Evolutionary conservation across 2,113 vertebrate species (phyloP), one percentile per base, ranked within the genome.

Genomic region (Oncorhynchus nerka): DNA sequence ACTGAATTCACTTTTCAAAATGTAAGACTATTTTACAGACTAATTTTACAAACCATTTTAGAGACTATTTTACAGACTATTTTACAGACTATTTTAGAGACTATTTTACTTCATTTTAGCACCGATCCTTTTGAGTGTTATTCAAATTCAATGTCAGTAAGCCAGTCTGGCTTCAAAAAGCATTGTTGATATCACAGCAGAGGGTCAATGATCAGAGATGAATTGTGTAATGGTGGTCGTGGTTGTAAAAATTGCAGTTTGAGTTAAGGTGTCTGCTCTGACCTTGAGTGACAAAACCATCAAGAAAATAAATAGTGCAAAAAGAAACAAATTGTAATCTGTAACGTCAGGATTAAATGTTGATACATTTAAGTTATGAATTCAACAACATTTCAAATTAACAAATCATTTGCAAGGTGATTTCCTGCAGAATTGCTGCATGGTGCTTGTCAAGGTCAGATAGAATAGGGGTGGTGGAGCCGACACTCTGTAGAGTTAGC

Each of bases 361-460:
- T 49, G 22, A 28, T 16, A 55, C 5, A 7, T n/a, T 3, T 68
- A 8, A 4, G 32, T n/a, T 45, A 45, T 68, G 8, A 20, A 70
- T 49, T 34, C 16, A 73, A 75, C 2, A 48, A n/a, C 0, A 20
- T 34, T 34, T 19, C 12, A 20, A 59, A 20, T 32, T 6, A n/a
- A 51, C 26, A 12, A 45, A 7, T 51, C 62, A 66, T 45, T 45
- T 1, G 55, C 39, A 45, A 45, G 39, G 39, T 45, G 39, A 45
- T 45, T 45, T 45, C 70, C 70, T n/a, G 62, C n/a, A 34, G 65
- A 16, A 13, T 1, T 34, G 11, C 19, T 45, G 1, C 30, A 55
- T 69, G 24, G 16, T 68, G 16, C 61, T 79, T 45, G 9, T 88
- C 83, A 88, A 92, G 89, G 88, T 93, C 91, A 90, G 76, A 78